These are phyloP conservation scores for Oryzias celebensis DNA, from an alignment of 2,113 vertebrate species.

Conservation along the genomic window DNA sequence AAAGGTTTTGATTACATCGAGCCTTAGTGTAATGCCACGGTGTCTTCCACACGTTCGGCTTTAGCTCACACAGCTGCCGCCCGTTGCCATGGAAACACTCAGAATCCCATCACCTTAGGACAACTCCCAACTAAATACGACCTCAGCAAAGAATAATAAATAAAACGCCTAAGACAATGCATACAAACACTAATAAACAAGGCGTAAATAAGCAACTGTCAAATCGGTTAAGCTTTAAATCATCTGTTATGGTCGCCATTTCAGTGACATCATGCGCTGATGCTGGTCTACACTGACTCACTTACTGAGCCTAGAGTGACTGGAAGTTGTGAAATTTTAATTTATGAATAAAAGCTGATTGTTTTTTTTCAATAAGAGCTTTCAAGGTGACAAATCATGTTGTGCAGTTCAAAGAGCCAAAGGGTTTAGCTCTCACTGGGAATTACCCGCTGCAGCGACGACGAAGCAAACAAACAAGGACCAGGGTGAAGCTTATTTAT, in stretches of 20 bases:
- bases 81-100: conserved; percentile 76
- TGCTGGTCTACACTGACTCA: conserved; percentile 17
- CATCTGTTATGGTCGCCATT: conserved; percentile 15
- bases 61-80: conserved; percentile 69
- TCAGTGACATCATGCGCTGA: conserved; percentile 50
- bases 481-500: neutral
- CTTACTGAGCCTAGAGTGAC: conserved; percentile 7
- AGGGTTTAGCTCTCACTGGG: conserved; percentile 49
- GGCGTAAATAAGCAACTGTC: neutral
- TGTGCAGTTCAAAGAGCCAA: conserved; percentile 40
- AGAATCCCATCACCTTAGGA: conserved; percentile 51
- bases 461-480: conserved; percentile 48
- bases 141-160: neutral
- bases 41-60: conserved; percentile 66
- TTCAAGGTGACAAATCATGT: conserved; percentile 32
- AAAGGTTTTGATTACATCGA: conserved; percentile 70
- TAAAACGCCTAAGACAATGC: conserved; percentile 26
- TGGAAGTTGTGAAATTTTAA: conserved; percentile 26
- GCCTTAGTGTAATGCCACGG: conserved; percentile 63
- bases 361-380: conserved; percentile 26
- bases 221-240: conserved; percentile 22
- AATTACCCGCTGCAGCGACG: conserved; percentile 38
- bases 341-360: conserved; percentile 11
- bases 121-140: conserved; percentile 67
- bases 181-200: conserved; percentile 38